Evolutionary conservation across 2,888 invertebrate genomes (phyloP), one percentile per base, ranked within the genome.

Genomic region (Agrilus cyanescens): DNA sequence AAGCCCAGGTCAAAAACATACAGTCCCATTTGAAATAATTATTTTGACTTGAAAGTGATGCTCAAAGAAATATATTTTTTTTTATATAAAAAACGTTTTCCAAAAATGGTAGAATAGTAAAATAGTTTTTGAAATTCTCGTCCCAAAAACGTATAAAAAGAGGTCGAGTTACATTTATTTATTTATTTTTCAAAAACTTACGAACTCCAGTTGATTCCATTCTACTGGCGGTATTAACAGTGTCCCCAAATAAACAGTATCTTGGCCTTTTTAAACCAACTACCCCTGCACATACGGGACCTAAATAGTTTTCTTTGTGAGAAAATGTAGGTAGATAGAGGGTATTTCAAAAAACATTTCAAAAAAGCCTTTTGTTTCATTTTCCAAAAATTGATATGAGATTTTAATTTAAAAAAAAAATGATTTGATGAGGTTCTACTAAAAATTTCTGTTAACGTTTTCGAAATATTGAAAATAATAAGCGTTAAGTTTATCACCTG

Each of bases 221-320:
- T 14, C 89, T 73, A 44, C 86, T 86, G 1, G 89, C 85, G 0
- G 91, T 91, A 59, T 91, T 93, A 1, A 93, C 93, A 0, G 93
- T 93, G 59, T 93, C 93, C 0, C 93, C 93, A 57, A 93, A 93
- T 3, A 93, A 69, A 57, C 91, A 93, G 59, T 90, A 93, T 36
- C 93, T 73, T 0, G 93, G 93, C 91, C 93, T 93, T 68, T 91
- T 93, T 4, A 87, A 67, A 0, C 91, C 91, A 0, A 93, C 91
- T 0, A 93, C 91, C 1, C 91, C 93, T 1, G 91, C 90, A 57
- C 91, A 91, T 12, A 90, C 90, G 0, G 90, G 88, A 6, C 91
- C 85, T 83, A 30, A 30, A 20, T 12, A 30, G 2, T 29, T 25
- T 10, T n/a, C 14, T 29, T n/a, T 31, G 30, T 44, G 12, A 14